Conservation (phyloP, 2,888 invertebrate genomes). For the Andrena chrysosceles region DNA sequence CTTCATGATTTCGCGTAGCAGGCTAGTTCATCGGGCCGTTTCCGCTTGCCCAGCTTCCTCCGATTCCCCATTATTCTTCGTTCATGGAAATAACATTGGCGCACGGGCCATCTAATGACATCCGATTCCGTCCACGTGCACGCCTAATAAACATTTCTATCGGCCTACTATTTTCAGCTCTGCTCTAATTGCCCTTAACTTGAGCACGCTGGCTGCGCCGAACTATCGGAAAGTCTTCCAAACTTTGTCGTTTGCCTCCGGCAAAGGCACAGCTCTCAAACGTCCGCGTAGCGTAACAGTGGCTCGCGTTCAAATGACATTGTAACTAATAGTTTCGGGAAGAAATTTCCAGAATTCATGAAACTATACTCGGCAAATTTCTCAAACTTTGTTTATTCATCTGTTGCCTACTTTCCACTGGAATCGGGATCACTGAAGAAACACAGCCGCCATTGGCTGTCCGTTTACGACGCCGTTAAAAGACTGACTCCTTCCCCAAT, state of each 20-base stretch:
- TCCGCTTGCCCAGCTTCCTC: constrained; percentile 21
- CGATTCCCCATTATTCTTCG: constrained; percentile 49
- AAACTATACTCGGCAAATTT: no score
- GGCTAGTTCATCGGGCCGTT: constrained; percentile 26
- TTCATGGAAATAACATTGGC: constrained; percentile 48
- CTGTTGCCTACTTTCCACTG: no score
- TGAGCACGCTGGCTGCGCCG: neutral
- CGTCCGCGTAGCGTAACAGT: neutral
- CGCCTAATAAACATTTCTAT: constrained; percentile 38
- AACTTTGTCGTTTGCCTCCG: neutral
- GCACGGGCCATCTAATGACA: constrained; percentile 17
- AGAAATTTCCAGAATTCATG: no score
- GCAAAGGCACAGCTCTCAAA: no score
- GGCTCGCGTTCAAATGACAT: neutral
- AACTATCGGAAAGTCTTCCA: constrained; percentile 26
- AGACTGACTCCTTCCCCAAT: constrained; percentile 28
- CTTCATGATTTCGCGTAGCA: constrained; percentile 61
- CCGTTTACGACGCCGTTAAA: constrained; percentile 53
- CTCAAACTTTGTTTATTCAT: no score
- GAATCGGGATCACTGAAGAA: neutral
- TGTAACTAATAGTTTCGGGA: neutral
- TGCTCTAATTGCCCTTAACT: constrained; percentile 14
- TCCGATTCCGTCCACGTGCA: constrained; percentile 11
- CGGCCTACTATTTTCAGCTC: constrained; percentile 14
- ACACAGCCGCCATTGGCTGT: constrained; percentile 20